Conservation (phyloP, 2,797 vertebrate genomes). For the Molossus molossus region DNA sequence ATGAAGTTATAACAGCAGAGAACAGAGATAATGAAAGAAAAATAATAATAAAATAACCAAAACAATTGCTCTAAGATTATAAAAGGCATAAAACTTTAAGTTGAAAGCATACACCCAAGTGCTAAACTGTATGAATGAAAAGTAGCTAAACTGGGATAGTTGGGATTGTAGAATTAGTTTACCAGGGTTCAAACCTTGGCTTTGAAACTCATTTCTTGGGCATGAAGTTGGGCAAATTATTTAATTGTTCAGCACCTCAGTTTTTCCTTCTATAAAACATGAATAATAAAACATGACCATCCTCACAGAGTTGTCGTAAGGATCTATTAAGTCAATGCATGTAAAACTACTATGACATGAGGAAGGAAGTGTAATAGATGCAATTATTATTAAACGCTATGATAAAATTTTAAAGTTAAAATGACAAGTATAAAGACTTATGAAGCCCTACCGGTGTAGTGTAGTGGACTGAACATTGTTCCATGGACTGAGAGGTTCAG, state of each 20-base stretch:
- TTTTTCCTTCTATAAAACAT: neutral
- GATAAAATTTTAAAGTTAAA: constrained; percentile 21
- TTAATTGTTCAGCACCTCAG: neutral
- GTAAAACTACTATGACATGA: neutral
- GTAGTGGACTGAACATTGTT: too few species aligned
- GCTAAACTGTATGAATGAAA: neutral
- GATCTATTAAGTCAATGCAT: neutral
- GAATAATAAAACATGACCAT: neutral
- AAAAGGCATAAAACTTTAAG: neutral
- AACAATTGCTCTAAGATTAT: neutral
- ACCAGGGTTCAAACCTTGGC: neutral
- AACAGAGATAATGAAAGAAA: constrained; percentile 14
- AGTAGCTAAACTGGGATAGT: neutral
- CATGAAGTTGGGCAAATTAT: neutral
- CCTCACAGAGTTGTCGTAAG: neutral
- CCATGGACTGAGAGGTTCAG: too few species aligned
- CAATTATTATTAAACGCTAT: neutral
- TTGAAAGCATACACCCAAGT: neutral
- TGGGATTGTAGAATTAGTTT: constrained; percentile 13
- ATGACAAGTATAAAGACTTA: neutral
- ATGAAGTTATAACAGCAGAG: neutral
- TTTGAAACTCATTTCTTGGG: constrained; percentile 31
- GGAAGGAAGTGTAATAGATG: neutral
- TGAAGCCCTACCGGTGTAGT: too few species aligned
- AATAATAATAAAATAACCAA: neutral